Base-by-base conservation (phyloP, 2,113 vertebrate genomes). In the Hydrochoerus hydrochaeris region DNA sequence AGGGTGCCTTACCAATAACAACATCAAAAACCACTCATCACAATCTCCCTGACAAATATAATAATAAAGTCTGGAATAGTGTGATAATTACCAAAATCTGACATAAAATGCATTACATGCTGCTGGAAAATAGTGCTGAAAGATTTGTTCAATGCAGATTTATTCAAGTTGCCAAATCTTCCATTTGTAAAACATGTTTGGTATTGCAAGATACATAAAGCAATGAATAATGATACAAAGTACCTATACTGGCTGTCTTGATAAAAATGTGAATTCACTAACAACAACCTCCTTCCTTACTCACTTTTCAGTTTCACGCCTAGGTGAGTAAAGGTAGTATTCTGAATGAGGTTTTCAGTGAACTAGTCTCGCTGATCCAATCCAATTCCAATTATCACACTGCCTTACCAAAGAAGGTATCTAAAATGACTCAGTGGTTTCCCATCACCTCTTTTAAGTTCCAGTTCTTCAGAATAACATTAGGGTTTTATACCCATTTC, bases 301-400 rank as follows among this genome's bases (percentile, higher is more conserved):
- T 86, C 13, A 57, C 22, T 35, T 26, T 54, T 85, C 12, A 44
- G 58, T 24, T 77, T 65, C 69, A 38, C 69, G 57, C 69, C 30
- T 82, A 17, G 12, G 14, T 60, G 26, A 85, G 16, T 81, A 3
- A 60, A 30, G 26, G 87, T 12, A 87, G 38, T 52, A 52, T 3
- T 85, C 81, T 85, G 63, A 93, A 88, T 94, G n/a, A 90, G 85
- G 65, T 75, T 44, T 67, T 71, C 54, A 58, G 26, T 30, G 41
- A 86, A 82, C 52, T 69, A 54, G 17, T 44, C 32, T 88, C 28
- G 22, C 19, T 22, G 13, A 4, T 46, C 14, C 49, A n/a, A 44
- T 57, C n/a, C 14, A 95, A 46, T 67, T 44, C 67, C 46, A n/a
- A 81, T 77, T 57, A 57, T 57, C 54, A 57, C 54, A 57, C 54